These are phyloP conservation scores for Trichopoda pennipes DNA, from an alignment of 2,888 invertebrate genomes.

Conservation along the genomic window DNA sequence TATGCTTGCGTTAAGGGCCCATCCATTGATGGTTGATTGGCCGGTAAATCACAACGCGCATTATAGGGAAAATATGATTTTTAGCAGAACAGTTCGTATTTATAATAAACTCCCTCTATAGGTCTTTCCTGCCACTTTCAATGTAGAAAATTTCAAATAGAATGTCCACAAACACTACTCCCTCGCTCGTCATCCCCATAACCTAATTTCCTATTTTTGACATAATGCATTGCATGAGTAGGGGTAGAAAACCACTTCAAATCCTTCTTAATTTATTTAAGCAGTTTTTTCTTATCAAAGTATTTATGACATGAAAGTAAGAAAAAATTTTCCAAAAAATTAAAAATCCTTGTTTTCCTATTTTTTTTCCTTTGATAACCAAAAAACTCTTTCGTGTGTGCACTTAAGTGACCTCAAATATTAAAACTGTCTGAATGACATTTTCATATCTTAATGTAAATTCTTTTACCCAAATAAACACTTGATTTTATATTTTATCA, in stretches of 20 bases:
- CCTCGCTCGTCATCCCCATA: too few species aligned
- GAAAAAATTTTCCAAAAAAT: constrained; percentile 23
- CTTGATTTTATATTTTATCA: constrained; percentile 40
- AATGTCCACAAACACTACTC: too few species aligned
- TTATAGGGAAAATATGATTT: too few species aligned
- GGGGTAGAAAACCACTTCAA: not conserved
- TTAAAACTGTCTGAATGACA: constrained; percentile 35
- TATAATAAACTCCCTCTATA: too few species aligned
- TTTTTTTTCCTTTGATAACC: not conserved
- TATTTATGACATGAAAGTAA: constrained; percentile 11
- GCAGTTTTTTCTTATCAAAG: constrained; percentile 13
- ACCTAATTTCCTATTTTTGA: too few species aligned
- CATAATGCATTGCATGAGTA: too few species aligned
- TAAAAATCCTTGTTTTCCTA: constrained; percentile 8
- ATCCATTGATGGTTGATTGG: too few species aligned
- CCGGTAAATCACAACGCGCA: too few species aligned
- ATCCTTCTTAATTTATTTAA: constrained; percentile 44
- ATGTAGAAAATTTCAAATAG: too few species aligned
- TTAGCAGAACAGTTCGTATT: too few species aligned
- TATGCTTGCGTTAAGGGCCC: too few species aligned
- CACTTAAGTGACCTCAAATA: constrained; percentile 24
- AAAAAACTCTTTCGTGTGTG: not conserved
- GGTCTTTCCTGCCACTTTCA: too few species aligned
- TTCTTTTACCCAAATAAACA: constrained; percentile 51
- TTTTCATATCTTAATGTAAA: constrained; percentile 60